These are phyloP conservation scores for Rambutsinella grinnellia DNA, from an alignment of 2,888 invertebrate genomes.

Conservation along the genomic window DNA sequence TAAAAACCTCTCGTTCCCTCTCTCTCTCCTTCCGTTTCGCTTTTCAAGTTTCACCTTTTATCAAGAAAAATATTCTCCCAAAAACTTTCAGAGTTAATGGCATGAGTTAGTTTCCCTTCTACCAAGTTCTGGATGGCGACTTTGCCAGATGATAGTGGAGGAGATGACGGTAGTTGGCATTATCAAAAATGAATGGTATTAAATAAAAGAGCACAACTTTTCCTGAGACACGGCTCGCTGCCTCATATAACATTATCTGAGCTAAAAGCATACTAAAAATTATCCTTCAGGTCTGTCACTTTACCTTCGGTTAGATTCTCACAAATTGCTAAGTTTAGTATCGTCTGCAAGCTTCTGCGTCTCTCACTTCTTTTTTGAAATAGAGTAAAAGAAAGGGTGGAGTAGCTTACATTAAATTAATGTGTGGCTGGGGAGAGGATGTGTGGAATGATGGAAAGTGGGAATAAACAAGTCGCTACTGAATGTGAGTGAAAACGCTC, in stretches of 20 bases:
- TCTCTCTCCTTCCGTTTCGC: not conserved
- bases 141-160: conserved; percentile 14
- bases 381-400: conserved; percentile 35
- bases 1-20: too few relatives aligned
- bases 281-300: not conserved
- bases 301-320: not conserved
- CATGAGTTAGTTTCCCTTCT: not conserved
- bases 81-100: not conserved
- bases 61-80: not conserved
- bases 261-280: too few relatives aligned
- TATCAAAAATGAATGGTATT: conserved; percentile 19
- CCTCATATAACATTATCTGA: not conserved
- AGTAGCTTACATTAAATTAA: conserved; percentile 49
- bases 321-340: not conserved
- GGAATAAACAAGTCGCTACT: too few relatives aligned
- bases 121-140: conserved; percentile 7
- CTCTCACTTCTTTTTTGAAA: conserved; percentile 2
- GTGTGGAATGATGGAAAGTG: too few relatives aligned
- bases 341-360: not conserved
- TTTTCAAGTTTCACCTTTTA: not conserved
- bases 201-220: conserved; percentile 3
- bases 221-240: conserved; percentile 1
- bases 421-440: conserved; percentile 33
- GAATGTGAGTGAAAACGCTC: too few relatives aligned
- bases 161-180: conserved; percentile 8